Conservation (phyloP, 1,140 invertebrate species). For the Lutraria rhynchaena region DNA sequence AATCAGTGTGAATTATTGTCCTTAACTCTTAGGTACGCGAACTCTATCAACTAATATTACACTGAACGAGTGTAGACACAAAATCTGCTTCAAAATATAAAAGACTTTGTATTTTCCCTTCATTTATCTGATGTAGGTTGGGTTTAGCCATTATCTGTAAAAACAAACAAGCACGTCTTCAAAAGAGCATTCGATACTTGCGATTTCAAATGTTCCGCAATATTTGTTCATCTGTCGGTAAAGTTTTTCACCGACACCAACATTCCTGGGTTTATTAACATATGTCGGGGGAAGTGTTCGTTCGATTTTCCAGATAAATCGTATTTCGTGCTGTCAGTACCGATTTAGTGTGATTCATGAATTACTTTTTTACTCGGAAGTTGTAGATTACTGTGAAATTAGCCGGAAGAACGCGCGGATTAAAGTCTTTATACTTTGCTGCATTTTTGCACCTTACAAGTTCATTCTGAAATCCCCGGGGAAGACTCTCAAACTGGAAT, state of each 20-base stretch:
- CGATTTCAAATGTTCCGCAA: neutral
- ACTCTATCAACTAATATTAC: too few species aligned
- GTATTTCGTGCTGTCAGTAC: neutral
- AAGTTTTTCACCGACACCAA: neutral
- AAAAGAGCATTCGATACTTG: neutral
- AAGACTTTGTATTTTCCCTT: too few species aligned
- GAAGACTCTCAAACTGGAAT: too few species aligned
- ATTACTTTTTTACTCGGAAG: neutral
- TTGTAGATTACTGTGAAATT: conserved; percentile 16
- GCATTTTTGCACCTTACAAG: too few species aligned
- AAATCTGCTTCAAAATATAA: too few species aligned
- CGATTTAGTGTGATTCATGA: neutral
- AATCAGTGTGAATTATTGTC: too few species aligned
- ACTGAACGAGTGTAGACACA: too few species aligned
- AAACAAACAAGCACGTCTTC: conserved; percentile 1
- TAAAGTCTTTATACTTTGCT: too few species aligned
- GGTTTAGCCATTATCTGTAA: neutral
- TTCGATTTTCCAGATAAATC: conserved; percentile 24
- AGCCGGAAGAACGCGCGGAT: neutral
- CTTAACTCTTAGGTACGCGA: too few species aligned
- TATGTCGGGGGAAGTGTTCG: neutral
- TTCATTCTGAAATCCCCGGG: too few species aligned
- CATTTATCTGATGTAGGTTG: too few species aligned
- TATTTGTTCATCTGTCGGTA: neutral
- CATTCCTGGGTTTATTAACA: conserved; percentile 6